phyloP scores from a whole-genome alignment of 2,888 invertebrate species.

The Hermodice carunculata region DNA sequence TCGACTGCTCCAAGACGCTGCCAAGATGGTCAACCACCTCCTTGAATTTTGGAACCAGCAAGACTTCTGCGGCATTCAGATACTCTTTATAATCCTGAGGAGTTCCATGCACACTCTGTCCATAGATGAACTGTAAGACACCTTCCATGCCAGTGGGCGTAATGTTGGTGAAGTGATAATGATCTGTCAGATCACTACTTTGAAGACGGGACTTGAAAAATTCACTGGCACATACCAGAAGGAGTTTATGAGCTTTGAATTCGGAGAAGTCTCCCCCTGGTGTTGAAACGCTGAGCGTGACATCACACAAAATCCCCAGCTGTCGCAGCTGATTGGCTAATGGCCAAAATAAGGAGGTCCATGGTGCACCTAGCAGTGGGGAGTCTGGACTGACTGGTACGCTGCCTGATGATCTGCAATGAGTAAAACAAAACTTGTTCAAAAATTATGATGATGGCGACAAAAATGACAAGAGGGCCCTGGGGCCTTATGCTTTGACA shows the following conservation, averaged over 20 bases:
- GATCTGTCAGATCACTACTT: neutral
- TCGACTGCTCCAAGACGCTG: no score
- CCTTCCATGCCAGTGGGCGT: conserved; percentile 10
- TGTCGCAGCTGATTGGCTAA: conserved; percentile 17
- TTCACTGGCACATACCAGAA: conserved; percentile 12
- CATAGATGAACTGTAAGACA: conserved; percentile 6
- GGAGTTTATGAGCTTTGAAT: conserved; percentile 15
- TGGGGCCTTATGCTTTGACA: no score
- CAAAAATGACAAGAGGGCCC: no score
- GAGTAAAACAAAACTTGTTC: no score
- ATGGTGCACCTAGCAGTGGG: no score
- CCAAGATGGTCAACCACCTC: no score
- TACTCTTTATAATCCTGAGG: conserved; percentile 4
- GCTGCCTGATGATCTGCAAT: no score
- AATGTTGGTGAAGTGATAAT: conserved; percentile 19
- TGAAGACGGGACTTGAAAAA: conserved; percentile 10
- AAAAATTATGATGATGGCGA: no score
- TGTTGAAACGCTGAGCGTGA: conserved; percentile 1
- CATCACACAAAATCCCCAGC: conserved; percentile 17
- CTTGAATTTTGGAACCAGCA: conserved; percentile 10
- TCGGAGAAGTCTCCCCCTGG: neutral
- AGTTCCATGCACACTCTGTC: neutral
- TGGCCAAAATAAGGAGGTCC: conserved; percentile 12
- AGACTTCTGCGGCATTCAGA: conserved; percentile 3
- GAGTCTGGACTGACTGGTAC: no score